These are phyloP conservation scores for Liposcelis brunnea DNA, from an alignment of 2,888 invertebrate genomes.

Conservation along the genomic window DNA sequence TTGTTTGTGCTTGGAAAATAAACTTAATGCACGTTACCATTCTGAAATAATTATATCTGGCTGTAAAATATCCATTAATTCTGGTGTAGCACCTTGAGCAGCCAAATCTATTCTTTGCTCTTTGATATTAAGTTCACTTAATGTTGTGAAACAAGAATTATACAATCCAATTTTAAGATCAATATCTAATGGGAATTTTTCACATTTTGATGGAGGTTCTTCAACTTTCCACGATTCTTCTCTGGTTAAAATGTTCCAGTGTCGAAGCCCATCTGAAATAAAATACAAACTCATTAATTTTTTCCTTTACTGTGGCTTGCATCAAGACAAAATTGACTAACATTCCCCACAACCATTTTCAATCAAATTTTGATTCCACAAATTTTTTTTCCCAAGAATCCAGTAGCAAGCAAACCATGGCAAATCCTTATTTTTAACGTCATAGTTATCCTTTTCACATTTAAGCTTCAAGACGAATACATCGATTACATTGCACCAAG, in stretches of 20 bases:
- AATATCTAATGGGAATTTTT: not conserved
- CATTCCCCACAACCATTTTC: constrained; percentile 1
- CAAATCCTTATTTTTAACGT: not conserved
- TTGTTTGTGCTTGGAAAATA: too few relatives aligned
- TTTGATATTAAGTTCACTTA: constrained; percentile 20
- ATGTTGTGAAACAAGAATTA: constrained; percentile 19
- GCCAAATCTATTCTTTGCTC: constrained; percentile 21
- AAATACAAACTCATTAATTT: too few relatives aligned
- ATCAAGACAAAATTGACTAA: not conserved
- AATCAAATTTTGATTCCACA: not conserved
- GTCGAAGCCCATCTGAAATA: not conserved
- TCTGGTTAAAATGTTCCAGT: constrained; percentile 12
- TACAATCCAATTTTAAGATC: constrained; percentile 11
- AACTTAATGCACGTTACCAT: too few relatives aligned
- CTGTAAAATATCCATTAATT: constrained; percentile 20
- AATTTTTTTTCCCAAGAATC: not conserved
- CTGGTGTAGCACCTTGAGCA: constrained; percentile 17
- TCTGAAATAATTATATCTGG: constrained; percentile 23
- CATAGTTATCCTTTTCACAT: too few relatives aligned
- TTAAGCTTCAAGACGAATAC: not conserved
- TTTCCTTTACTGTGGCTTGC: too few relatives aligned
- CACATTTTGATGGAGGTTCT: constrained; percentile 16
- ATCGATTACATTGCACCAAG: constrained; percentile 6
- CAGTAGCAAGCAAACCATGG: not conserved
- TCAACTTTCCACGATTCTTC: constrained; percentile 17